phyloP scores from a whole-genome alignment of 2,888 invertebrate genomes.

The Napeogenes sylphis region DNA sequence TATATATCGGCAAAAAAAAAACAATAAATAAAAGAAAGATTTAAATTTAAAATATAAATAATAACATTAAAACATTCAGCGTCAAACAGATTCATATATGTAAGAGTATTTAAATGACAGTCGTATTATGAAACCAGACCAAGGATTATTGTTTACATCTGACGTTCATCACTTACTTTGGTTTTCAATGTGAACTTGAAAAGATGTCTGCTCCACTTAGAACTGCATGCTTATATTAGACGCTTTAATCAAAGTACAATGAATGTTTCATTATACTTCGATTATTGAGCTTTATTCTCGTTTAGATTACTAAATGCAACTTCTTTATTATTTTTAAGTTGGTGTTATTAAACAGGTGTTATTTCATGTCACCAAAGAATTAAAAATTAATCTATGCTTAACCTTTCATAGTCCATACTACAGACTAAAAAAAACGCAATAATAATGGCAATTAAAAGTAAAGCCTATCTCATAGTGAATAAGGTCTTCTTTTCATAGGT shows the following conservation, averaged over 20 bases:
- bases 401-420: too few species aligned
- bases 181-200: conserved; percentile 48
- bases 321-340: too few species aligned
- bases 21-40: background rate
- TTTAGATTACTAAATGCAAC: background rate
- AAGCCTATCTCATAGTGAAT: conserved; percentile 11
- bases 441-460: conserved; percentile 1
- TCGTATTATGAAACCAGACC: conserved; percentile 59
- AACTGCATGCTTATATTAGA: conserved; percentile 9
- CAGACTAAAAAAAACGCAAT: too few species aligned
- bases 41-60: background rate
- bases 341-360: too few species aligned
- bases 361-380: too few species aligned
- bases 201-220: conserved; percentile 26
- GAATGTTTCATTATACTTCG: conserved; percentile 1
- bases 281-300: background rate
- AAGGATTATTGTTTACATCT: conserved; percentile 49
- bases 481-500: conserved; percentile 75
- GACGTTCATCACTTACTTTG: conserved; percentile 37
- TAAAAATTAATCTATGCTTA: too few species aligned
- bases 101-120: conserved; percentile 49
- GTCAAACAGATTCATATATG: conserved; percentile 44
- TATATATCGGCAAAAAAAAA: background rate
- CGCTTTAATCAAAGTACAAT: conserved; percentile 1
- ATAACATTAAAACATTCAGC: background rate